Evolutionary conservation across 1,140 invertebrate species (phyloP), one percentile per base, ranked within the genome.

Genomic region (Diorhabda elongata): DNA sequence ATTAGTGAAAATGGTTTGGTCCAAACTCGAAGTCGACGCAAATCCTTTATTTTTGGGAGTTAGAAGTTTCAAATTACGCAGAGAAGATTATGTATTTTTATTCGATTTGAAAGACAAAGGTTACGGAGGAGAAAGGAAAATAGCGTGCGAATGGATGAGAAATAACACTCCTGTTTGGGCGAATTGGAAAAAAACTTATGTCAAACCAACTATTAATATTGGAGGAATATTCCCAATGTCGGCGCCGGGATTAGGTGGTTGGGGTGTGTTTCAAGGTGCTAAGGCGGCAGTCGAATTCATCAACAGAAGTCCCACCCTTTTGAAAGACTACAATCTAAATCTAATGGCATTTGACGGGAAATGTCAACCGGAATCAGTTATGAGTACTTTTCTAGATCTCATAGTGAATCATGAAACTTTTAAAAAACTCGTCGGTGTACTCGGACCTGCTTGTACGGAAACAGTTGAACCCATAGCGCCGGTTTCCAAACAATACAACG

Each of bases 391-490:
- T 77, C 92, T 95, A 61, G 87, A 92, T 66, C 91, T 90, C 71
- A 88, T 91, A 5, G 79, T 85, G 3, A 81, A 84, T 26, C 79
- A 84, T 43, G 78, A 82, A 11, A 81, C 83, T 47, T 82, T 83
- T 44, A 76, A 83, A 5, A 84, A 84, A 44, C 78, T 93, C 45
- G 83, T 90, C 56, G 92, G 91, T 3, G 87, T 94, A 42, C 77
- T 94, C 56, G 92, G 93, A n/a, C 92, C 93, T 3, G 92, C 90
- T 5, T 95, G 93, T 78, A 92, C 91, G 3, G 92, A 94, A 78
- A 93, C 92, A 2, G 89, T 94, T 0, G 91, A 94, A 78, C 91
- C 92, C 0, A 83, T 95, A 11, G 91, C 92, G 6, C 90, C 90
- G 0, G 86, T 95, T n/a, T 90, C 92, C 0, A 91, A 88, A 67